phyloP scores from a whole-genome alignment of 2,888 invertebrate genomes.

The Chromoteleia sp. region DNA sequence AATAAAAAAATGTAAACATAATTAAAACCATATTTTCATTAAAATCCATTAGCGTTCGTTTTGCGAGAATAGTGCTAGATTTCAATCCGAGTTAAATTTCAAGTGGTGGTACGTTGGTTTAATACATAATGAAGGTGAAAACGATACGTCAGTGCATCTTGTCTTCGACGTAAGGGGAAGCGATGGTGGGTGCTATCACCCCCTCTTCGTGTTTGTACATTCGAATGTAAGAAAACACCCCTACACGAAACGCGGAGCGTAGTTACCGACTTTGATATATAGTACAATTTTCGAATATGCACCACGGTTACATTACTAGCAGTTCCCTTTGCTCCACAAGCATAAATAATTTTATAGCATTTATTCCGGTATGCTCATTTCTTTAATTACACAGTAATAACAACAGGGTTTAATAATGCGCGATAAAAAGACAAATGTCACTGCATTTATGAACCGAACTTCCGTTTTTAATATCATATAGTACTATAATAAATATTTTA shows the following conservation, averaged over 20 bases:
- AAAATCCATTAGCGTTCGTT: neutral
- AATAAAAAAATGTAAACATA: neutral
- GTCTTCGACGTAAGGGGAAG: slow-evolving; percentile 2
- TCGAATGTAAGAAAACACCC: slow-evolving; percentile 13
- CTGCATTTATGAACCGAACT: too few relatives aligned
- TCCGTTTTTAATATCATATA: too few relatives aligned
- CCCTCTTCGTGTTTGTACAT: neutral
- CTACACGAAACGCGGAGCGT: slow-evolving; percentile 1
- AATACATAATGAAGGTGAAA: slow-evolving; percentile 29
- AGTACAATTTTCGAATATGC: slow-evolving; percentile 1
- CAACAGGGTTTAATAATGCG: too few relatives aligned
- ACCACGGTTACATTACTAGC: neutral
- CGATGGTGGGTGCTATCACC: too few relatives aligned
- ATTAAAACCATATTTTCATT: neutral
- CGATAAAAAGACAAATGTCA: too few relatives aligned
- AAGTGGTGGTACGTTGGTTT: slow-evolving; percentile 9
- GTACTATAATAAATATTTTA: too few relatives aligned
- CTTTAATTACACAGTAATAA: too few relatives aligned
- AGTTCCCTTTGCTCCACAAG: neutral
- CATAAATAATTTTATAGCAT: too few relatives aligned
- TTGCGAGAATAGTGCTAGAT: slow-evolving; percentile 3
- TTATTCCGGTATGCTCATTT: neutral
- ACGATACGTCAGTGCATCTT: slow-evolving; percentile 20
- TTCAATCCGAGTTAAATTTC: slow-evolving; percentile 26
- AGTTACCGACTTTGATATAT: slow-evolving; percentile 16